Base-by-base conservation (phyloP, 92 coral and sea anemone genomes). In the Parazoanthus darwini region DNA sequence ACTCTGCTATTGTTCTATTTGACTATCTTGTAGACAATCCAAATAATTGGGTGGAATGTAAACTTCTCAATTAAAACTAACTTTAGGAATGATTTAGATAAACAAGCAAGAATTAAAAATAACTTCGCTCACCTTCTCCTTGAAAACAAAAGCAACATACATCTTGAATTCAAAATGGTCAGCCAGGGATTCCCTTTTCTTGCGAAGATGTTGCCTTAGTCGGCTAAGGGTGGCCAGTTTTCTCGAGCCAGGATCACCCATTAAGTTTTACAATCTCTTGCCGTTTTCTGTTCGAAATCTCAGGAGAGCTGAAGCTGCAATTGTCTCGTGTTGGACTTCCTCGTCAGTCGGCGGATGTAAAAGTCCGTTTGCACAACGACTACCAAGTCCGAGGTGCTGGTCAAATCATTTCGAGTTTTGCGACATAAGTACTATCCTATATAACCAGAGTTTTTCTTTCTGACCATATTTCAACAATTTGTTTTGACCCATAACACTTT, bases 131-230 rank as follows among this genome's bases (percentile, higher is more conserved):
- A 96, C 98, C 98, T 96, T 96, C 35, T 96, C 98, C 86, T 93
- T 94, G 90, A 96, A 96, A 83, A 96, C 96, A 80, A 96, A 94
- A 20, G 98, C 95, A 80, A 94, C 80, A 85, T 94, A 96, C 90
- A 96, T 90, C 89, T 90, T 92, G 90, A 90, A 96, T 71, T 96
- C 98, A 84, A 96, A 96, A 84, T 96, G 98, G 75, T 96, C 96
- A 38, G 98, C 98, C 87, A 96, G 68, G 20, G 98, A 94, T 88
- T 96, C 96, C 35, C 93, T 91, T 33, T 91, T 94, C 54, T 93
- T 92, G 16, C 96, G 93, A 76, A 96, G 92, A 63, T 94, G 96
- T 88, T 93, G 93, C 74, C 95, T 91, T 23, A 96, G 91, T 23
- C 98, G 95, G 82, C 85, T 86, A 33, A 92, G 89, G 23, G 95